phyloP scores from a whole-genome alignment of 2,888 invertebrate genomes.

The Gryllus longicercus region DNA sequence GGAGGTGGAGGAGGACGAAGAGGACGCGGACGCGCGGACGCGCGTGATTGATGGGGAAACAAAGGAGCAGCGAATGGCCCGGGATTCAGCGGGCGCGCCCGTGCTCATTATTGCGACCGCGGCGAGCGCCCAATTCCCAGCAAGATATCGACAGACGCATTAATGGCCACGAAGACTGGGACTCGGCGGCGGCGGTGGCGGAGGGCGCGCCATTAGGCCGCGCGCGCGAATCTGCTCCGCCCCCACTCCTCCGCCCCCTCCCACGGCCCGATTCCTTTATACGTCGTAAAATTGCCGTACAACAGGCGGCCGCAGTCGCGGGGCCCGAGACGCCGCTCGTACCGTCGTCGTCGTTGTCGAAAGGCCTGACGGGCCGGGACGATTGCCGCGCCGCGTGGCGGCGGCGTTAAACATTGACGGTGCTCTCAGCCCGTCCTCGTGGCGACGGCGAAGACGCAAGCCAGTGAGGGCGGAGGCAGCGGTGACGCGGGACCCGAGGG shows the following conservation, averaged over 20 bases:
- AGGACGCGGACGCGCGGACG: not conserved
- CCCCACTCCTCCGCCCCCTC: not conserved
- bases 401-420: no score
- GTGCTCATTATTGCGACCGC: constrained; percentile 11
- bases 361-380: no score
- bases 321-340: no score
- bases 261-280: no score
- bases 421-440: no score
- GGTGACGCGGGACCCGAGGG: no score
- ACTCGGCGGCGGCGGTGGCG: not conserved
- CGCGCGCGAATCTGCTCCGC: not conserved
- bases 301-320: no score
- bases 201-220: not conserved
- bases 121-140: not conserved
- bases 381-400: no score
- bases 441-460: no score
- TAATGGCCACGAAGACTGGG: not conserved
- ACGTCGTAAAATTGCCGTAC: no score
- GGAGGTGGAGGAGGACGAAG: not conserved
- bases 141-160: not conserved
- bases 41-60: constrained; percentile 4
- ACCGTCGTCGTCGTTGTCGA: no score
- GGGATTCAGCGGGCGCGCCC: constrained; percentile 2
- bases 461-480: no score
- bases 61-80: constrained; percentile 18